Evolutionary conservation across 1,140 invertebrate species (phyloP), one percentile per base, ranked within the genome.

Genomic region (Metopolophium dirhodum): DNA sequence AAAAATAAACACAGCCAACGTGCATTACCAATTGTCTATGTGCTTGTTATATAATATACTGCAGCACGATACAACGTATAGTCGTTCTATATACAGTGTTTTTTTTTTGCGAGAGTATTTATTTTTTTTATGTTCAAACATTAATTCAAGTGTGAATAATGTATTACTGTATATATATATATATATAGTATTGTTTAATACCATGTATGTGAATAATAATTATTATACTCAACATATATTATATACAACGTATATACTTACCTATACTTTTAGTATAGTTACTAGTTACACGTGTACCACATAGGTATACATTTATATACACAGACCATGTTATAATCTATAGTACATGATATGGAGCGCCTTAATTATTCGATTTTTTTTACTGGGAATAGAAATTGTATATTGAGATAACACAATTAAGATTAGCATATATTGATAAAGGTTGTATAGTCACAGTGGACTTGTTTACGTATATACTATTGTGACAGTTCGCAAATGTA

Each of bases 321-420:
- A 30, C 30, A 61, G 57, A 77, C 61, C 61, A 18, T n/a, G 18
- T 23, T 68, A 14, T 18, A 18, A 4, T 14, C 7, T 23, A n/a
- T n/a, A 35, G n/a, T 18, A 11, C 0, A n/a, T 14, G 8, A 26
- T 26, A 30, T 14, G 30, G 0, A 68, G 11, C n/a, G 30, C n/a
- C 61, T n/a, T 77, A 77, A 77, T 77, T 77, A 77, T 77, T 77
- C 30, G 30, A n/a, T n/a, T n/a, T 77, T 68, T n/a, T 77, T 77
- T 35, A 54, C 61, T 77, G n/a, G 30, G n/a, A 77, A n/a, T 77
- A 77, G 30, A 77, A 68, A n/a, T 68, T 14, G 30, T n/a, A 14
- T n/a, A 77, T 35, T 77, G n/a, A n/a, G 11, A 14, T 68, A n/a
- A n/a, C n/a, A 68, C 3, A 68, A 68, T 68, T n/a, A n/a, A 14